Evolutionary conservation across 2,797 vertebrate genomes (phyloP).

Genomic region (Phataginus tetradactyla): DNA sequence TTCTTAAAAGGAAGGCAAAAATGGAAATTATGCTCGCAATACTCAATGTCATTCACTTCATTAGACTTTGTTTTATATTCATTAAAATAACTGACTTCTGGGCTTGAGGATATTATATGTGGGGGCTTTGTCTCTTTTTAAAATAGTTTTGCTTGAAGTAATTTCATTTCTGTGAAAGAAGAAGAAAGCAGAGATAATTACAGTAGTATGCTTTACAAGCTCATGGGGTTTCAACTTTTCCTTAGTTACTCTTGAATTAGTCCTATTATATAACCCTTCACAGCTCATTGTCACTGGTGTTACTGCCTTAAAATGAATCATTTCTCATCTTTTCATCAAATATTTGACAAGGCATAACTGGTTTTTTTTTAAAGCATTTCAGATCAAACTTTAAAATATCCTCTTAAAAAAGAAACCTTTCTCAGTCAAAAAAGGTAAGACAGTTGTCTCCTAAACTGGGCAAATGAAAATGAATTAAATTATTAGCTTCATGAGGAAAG

Average conservation of each 20-base stretch:
- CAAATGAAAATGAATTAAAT: constrained; percentile 67
- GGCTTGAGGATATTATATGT: constrained; percentile 11
- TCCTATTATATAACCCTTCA: constrained; percentile 61
- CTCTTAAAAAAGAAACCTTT: background rate
- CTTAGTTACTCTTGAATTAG: constrained; percentile 58
- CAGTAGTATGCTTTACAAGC: constrained; percentile 52
- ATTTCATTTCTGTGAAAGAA: constrained; percentile 55
- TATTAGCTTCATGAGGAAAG: constrained; percentile 66
- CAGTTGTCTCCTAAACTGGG: constrained; percentile 46
- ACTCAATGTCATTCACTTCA: constrained; percentile 61
- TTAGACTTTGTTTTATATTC: constrained; percentile 64
- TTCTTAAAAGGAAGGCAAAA: constrained; percentile 53
- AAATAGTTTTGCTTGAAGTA: constrained; percentile 53
- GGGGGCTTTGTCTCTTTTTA: constrained; percentile 57
- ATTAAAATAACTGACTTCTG: constrained; percentile 66
- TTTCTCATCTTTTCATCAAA: constrained; percentile 59
- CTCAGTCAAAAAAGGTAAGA: background rate
- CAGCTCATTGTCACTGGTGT: constrained; percentile 37
- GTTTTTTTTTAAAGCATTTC: constrained; percentile 50
- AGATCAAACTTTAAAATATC: constrained; percentile 53
- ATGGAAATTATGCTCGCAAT: constrained; percentile 41
- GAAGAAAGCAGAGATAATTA: constrained; percentile 65
- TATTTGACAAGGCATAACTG: constrained; percentile 28
- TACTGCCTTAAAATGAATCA: constrained; percentile 69
- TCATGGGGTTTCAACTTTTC: constrained; percentile 65